phyloP scores from a whole-genome alignment of 2,888 invertebrate genomes.

The Melangyna quadrimaculata region DNA sequence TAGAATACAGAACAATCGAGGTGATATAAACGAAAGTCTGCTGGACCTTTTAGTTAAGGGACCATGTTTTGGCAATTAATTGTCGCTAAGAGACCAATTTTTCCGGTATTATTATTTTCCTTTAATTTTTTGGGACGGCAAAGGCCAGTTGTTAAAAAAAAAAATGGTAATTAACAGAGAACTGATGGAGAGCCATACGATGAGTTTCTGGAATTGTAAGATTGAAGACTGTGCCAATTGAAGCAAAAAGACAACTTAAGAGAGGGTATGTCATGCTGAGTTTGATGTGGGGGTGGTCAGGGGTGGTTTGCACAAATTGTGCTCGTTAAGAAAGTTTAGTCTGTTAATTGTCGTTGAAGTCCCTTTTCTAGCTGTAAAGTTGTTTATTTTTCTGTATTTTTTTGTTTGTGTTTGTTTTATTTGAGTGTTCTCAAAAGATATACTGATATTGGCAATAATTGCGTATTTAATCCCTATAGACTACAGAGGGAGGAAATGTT shows the following conservation, averaged over 20 bases:
- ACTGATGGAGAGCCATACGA: not conserved
- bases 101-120: constrained; percentile 11
- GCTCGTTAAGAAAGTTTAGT: constrained; percentile 57
- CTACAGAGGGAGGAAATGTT: not conserved
- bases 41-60: not conserved
- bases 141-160: constrained; percentile 35
- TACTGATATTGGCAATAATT: constrained; percentile 32
- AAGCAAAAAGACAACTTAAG: not conserved
- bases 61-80: constrained; percentile 56
- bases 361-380: constrained; percentile 1
- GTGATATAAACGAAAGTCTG: constrained; percentile 2
- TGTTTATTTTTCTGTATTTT: not conserved
- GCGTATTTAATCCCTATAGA: constrained; percentile 11
- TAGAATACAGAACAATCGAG: not conserved
- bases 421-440: not conserved
- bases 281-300: not conserved
- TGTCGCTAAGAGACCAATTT: constrained; percentile 54
- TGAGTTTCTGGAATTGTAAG: constrained; percentile 8
- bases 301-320: not conserved
- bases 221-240: constrained; percentile 39
- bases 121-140: not conserved
- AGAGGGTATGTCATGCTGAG: not conserved
- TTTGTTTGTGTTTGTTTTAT: constrained; percentile 1
- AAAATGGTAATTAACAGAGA: constrained; percentile 61
- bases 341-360: constrained; percentile 50